Conservation (phyloP, 2,113 vertebrate genomes). For the Nothocercus julius region DNA sequence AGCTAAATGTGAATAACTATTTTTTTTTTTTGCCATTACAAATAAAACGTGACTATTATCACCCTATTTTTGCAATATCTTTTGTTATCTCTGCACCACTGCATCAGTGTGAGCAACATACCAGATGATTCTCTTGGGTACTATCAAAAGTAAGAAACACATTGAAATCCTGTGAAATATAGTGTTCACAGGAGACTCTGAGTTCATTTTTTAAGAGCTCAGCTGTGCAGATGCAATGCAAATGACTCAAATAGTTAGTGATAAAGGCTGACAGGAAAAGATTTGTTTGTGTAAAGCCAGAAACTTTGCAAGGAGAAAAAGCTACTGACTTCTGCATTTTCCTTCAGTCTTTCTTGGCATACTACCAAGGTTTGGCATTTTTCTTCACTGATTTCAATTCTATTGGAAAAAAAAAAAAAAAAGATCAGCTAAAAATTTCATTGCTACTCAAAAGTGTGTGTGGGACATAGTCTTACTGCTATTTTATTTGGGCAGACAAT, state of each 20-base stretch:
- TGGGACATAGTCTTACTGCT: neutral
- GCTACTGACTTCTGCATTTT: neutral
- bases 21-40: neutral
- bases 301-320: neutral
- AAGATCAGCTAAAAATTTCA: neutral
- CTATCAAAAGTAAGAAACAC: neutral
- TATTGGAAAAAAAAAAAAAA: slow-evolving; percentile 32
- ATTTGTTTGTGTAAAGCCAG: neutral
- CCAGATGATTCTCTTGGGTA: neutral
- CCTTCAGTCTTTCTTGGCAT: neutral
- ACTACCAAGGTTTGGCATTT: neutral
- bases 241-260: neutral
- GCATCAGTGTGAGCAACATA: neutral
- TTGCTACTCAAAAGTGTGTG: neutral
- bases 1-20: neutral
- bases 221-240: neutral
- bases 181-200: neutral
- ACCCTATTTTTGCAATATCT: neutral
- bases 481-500: neutral
- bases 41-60: neutral
- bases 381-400: neutral
- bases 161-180: slow-evolving; percentile 9
- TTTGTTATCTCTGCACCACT: neutral
- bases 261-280: slow-evolving; percentile 14
- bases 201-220: slow-evolving; percentile 37